Base-by-base conservation (phyloP, 2,888 invertebrate species). In the Tiliacea citrago region DNA sequence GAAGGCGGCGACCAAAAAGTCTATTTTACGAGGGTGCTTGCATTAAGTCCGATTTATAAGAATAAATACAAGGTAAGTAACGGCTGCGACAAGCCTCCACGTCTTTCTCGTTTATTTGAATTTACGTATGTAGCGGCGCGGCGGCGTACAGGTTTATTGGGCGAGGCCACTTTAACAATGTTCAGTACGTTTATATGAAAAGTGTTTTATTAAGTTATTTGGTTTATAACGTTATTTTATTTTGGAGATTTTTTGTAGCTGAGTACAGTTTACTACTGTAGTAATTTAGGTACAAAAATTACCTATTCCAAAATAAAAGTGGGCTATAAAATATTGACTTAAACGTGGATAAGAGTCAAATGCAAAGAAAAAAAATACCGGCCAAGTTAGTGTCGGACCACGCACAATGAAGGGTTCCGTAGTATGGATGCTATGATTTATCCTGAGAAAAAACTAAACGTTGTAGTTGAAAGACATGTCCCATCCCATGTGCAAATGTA, bases 31-130 rank as follows among this genome's bases (percentile, higher is more conserved):
- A 90, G 86, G 88, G 88, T 87, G 84, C 87, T 85, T 88, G 83
- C 89, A 88, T 92, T 91, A 93, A 92, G 89, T 91, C 90, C 89
- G 90, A 92, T 93, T 92, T 92, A 92, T 91, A 92, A 91, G 91
- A 92, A 93, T 92, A 92, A 92, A 92, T 92, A 92, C 88, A 86
- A 87, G 88, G 89, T 88, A 90, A 90, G 90, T 91, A 89, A 91
- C 87, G 79, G 60, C 73, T 77, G 83, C 78, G 74, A 82, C 85
- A 84, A 82, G 84, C 81, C 82, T 81, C 83, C 88, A 88, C 86
- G 86, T 86, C 70, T 72, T 24, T 60, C 86, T 86, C 87, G 82
- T 88, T 87, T 85, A 88, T 90, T 89, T 90, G 87, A 88, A 90
- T 88, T 90, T 90, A 87, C 87, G 85, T 83, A 82, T 86, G 84